Evolutionary conservation across 92 coral and sea anemone genomes (phyloP), one percentile per base, ranked within the genome.

Genomic region (Palythoa caribaeorum): DNA sequence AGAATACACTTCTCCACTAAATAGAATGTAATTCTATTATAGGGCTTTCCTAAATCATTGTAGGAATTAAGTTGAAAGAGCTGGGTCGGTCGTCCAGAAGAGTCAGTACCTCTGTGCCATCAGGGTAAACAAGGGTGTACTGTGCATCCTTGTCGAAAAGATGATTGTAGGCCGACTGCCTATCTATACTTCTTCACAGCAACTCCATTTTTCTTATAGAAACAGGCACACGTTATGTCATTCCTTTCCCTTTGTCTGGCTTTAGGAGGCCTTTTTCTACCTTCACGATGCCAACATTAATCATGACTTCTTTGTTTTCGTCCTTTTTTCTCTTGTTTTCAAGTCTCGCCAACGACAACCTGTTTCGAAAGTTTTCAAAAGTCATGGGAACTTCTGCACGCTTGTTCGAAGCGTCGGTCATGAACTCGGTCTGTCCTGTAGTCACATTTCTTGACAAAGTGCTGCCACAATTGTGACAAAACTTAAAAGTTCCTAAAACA

Each of bases 21-120:
- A n/a, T 83, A 85, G 51, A 85, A 37, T 17, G 88, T 14, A 85
- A 73, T 71, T 21, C 88, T 65, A 20, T 20, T 84, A 20, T 70
- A 84, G 50, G 87, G 87, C 63, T 70, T 68, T 35, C 88, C 80
- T 51, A 84, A 20, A 72, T 84, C 88, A 37, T 84, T 73, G 77
- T 73, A 84, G 13, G 53, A 28, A 35, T 73, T 50, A 47, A 84
- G 69, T 51, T 84, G 78, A 71, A 83, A 69, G 19, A 83, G 77
- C 65, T 83, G 77, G 20, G 76, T 66, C 20, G 78, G 87, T 60
- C 48, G 87, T 50, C 77, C 87, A 17, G 87, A 20, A 88, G n/a
- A 10, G 93, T 86, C 35, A 90, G 76, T 15, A 90, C 84, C 70
- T 90, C 93, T 48, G 88, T 87, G 44, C 90, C 93, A 74, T 90